Evolutionary conservation across 2,113 vertebrate species (phyloP).

Genomic region (Limanda limanda): DNA sequence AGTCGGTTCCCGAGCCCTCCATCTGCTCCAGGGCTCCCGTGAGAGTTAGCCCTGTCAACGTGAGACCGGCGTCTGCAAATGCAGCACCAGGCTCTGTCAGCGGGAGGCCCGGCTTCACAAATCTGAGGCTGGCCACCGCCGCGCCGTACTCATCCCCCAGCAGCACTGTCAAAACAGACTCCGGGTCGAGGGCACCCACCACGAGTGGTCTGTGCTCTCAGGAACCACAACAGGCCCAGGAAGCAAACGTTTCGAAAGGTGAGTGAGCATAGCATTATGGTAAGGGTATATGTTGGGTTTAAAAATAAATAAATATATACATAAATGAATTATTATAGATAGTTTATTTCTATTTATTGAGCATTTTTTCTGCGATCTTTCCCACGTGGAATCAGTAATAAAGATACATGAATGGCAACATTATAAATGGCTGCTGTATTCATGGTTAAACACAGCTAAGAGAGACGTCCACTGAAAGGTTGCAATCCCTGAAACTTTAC

Average conservation of each 20-base stretch:
- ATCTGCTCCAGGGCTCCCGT: conserved; percentile 69
- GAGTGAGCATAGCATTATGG: conserved; percentile 40
- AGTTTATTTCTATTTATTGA: neutral
- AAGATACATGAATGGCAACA: neutral
- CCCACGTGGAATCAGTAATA: neutral
- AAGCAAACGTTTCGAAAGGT: conserved; percentile 68
- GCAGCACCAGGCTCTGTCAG: conserved; percentile 53
- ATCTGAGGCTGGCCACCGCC: conserved; percentile 39
- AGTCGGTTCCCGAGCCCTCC: conserved; percentile 48
- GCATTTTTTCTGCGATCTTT: neutral
- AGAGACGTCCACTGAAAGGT: neutral
- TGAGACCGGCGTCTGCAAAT: conserved; percentile 53
- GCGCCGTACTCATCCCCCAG: conserved; percentile 22
- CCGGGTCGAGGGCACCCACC: conserved; percentile 35
- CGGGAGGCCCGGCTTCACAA: conserved; percentile 24
- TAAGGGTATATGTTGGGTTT: neutral
- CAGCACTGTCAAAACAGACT: conserved; percentile 41
- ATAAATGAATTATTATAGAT: too few relatives aligned
- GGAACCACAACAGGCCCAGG: conserved; percentile 56
- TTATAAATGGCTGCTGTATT: neutral
- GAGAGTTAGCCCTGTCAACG: conserved; percentile 54
- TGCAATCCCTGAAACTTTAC: too few relatives aligned
- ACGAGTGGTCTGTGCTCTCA: conserved; percentile 49
- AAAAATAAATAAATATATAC: neutral
- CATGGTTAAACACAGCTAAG: neutral